A percentile compares a stretch with the other conserved stretches of the same genome.
Conservation (phyloP, 2,888 invertebrate genomes). For the Bhutanitis thaidina region DNA sequence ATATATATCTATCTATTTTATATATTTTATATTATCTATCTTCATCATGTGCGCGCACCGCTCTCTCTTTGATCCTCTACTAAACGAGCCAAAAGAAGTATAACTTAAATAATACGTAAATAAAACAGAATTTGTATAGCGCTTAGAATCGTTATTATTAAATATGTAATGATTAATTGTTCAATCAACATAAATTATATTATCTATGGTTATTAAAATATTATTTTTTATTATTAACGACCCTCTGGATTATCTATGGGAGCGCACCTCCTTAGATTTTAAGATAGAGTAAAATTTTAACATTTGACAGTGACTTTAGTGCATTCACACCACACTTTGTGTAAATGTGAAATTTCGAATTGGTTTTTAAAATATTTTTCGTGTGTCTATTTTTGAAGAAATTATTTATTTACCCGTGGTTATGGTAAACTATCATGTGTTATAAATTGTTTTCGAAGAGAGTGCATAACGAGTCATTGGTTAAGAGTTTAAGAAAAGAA, state of each 20-base stretch:
- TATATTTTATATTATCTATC: too few species aligned
- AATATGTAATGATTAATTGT: too few species aligned
- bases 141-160: too few species aligned
- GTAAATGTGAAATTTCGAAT: constrained; percentile 68
- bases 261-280: constrained; percentile 25
- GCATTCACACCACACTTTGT: constrained; percentile 58
- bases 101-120: too few species aligned
- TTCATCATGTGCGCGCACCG: too few species aligned
- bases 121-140: too few species aligned
- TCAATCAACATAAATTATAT: too few species aligned
- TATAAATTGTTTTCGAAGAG: constrained; percentile 53
- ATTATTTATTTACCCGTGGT: constrained; percentile 68
- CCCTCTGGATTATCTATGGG: constrained; percentile 31
- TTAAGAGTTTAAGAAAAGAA: constrained; percentile 47
- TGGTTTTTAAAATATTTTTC: constrained; percentile 73
- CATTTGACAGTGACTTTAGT: constrained; percentile 43
- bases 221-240: constrained; percentile 3
- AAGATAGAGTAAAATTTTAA: too few species aligned
- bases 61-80: too few species aligned
- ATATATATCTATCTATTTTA: too few species aligned
- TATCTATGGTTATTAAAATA: too few species aligned
- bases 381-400: constrained; percentile 74
- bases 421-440: constrained; percentile 75
- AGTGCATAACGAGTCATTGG: constrained; percentile 46
- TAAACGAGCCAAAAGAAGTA: too few species aligned